These are phyloP conservation scores for Salvelinus sp. DNA, from an alignment of 2,113 vertebrate genomes.

Conservation along the genomic window DNA sequence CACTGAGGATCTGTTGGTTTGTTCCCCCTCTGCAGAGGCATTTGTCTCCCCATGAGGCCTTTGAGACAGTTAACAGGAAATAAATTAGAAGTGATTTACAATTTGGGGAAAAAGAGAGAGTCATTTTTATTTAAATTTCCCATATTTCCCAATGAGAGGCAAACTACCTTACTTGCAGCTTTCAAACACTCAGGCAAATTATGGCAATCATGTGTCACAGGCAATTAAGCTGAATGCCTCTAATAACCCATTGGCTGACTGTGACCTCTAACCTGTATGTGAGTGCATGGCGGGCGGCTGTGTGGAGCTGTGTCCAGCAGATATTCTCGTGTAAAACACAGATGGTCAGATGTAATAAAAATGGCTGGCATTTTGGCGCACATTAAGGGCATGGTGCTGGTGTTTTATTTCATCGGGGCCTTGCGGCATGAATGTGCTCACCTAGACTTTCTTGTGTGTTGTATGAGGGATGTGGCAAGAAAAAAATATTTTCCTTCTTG, in stretches of 20 bases:
- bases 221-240: slow-evolving; percentile 31
- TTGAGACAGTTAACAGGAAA: slow-evolving; percentile 23
- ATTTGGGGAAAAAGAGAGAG: slow-evolving; percentile 10
- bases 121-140: slow-evolving; percentile 28
- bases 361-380: slow-evolving; percentile 49
- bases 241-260: slow-evolving; percentile 47
- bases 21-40: slow-evolving; percentile 50
- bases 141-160: not conserved
- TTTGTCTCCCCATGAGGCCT: slow-evolving; percentile 50
- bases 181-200: slow-evolving; percentile 18
- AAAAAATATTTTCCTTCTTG: slow-evolving; percentile 50
- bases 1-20: slow-evolving; percentile 55
- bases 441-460: slow-evolving; percentile 53
- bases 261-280: slow-evolving; percentile 46
- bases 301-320: slow-evolving; percentile 45
- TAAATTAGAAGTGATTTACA: slow-evolving; percentile 3
- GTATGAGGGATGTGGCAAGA: slow-evolving; percentile 38
- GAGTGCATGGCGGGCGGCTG: slow-evolving; percentile 17
- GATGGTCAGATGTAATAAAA: slow-evolving; percentile 73
- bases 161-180: slow-evolving; percentile 16
- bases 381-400: slow-evolving; percentile 55
- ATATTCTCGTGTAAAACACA: slow-evolving; percentile 58
- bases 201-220: slow-evolving; percentile 22
- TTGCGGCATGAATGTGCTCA: slow-evolving; percentile 51
- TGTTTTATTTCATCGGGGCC: slow-evolving; percentile 64